Evolutionary conservation across 30 jellyfish, hydroid and myxozoan genomes (phyloP), one percentile per base, ranked within the genome.

Genomic region (Cassiopea xamachana): DNA sequence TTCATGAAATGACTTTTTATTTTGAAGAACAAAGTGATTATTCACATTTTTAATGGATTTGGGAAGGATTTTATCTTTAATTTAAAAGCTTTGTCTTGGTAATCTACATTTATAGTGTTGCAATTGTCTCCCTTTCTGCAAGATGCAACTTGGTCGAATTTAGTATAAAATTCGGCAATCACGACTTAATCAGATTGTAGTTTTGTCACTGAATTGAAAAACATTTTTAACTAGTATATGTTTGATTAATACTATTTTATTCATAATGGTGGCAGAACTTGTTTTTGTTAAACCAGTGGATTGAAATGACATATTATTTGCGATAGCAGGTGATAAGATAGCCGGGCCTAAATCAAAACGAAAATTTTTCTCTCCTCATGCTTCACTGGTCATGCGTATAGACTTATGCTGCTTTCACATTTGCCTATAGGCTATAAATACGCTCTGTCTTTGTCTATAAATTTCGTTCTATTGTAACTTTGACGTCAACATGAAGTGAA

Each of bases 261-360:
- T 55, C 64, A 10, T 55, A 55, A 55, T 55, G 12, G 64, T 55
- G 64, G 64, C 64, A 55, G 12, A 55, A 6, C 7, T 6, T 55
- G 7, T 55, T 6, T 3, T 6, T 55, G 12, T 55, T 55, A 3
- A 10, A 55, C 7, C 12, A 3, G 12, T 55, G 7, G 64, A 6
- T 10, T 6, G 64, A 55, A 10, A 55, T 55, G 12, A 55, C 10
- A 3, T 55, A 55, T 55, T 55, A 55, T 3, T 17, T 16, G 43
- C 86, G 80, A n/a, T 14, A 71, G 55, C 80, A 71, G 80, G 80
- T 71, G 80, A 71, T 71, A 27, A n/a, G 10, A 19, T 7, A 71
- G 39, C 51, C 16, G 2, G 80, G 80, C 80, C 80, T 71, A 71
- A 6, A 17, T 71, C 12, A 18, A 43, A 71, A 71, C 5, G 0